Base-by-base conservation (phyloP, 2,797 vertebrate species). In the Lepus townsendii region DNA sequence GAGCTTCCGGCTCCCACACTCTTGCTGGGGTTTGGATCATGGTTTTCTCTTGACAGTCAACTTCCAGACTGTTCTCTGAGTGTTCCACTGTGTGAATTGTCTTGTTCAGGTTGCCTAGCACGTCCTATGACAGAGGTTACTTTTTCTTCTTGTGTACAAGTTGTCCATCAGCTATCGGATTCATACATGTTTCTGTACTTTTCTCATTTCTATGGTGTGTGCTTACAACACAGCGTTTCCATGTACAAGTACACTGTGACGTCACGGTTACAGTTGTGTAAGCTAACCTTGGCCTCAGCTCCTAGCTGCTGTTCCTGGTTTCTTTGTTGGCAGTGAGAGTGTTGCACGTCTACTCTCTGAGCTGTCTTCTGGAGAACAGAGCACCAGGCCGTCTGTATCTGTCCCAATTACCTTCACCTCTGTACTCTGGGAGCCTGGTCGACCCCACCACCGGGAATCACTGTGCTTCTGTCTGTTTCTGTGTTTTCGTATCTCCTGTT, bases 111-210 rank as follows among this genome's bases (percentile, higher is more conserved):
- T 16, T 57, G 54, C 14, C 42, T 19, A 0, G 30, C 1, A 22
- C 5, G 24, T 2, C n/a, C 35, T 10, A 4, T 4, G 19, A n/a
- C 5, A 0, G 24, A 2, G 42, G n/a, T 0, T 4, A 27, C 22
- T 38, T 83, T 68, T 57, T 19, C 38, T 91, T 76, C 30, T 8
- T 27, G 32, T 57, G 77, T 5, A 32, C 42, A 77, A 60, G 47
- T 27, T 32, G 5, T 9, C 69, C 14, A n/a, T 65, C 26, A 11
- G 0, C 19, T 42, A 2, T 63, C 54, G 79, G 30, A 68, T 20
- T 7, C 14, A 30, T 11, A 17, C 17, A n/a, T 30, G 42, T 54
- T 62, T 54, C 6, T n/a, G 0, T 10, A 32, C 20, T 75, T 78
- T 78, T 19, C 60, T 60, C 35, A 26, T 42, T 52, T 35, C 75